Conservation (phyloP, 2,797 vertebrate genomes). For the Acanthurus lineatus region DNA sequence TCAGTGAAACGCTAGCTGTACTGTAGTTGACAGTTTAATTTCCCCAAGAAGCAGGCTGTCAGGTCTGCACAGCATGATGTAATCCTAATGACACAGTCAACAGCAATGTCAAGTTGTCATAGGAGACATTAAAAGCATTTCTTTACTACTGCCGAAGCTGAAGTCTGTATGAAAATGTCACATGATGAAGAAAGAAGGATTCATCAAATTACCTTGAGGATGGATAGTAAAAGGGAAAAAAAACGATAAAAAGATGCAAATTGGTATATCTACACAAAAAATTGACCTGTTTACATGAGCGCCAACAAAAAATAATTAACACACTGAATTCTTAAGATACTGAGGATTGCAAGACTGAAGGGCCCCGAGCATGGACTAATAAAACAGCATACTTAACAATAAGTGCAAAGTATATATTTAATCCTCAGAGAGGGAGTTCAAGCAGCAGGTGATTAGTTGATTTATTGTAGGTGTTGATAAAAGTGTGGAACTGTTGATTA, state of each 20-base stretch:
- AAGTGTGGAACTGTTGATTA: constrained; percentile 44
- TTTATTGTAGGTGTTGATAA: constrained; percentile 18
- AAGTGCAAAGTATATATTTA: background rate
- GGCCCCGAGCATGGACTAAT: no score
- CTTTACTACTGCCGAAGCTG: constrained; percentile 4
- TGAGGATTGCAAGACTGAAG: background rate
- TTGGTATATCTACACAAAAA: background rate
- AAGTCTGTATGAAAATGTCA: constrained; percentile 35
- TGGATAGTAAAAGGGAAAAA: background rate
- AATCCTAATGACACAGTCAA: constrained; percentile 68
- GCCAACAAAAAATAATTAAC: background rate
- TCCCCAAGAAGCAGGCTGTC: constrained; percentile 63
- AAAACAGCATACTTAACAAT: background rate
- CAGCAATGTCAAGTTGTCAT: constrained; percentile 50
- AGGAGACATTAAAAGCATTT: constrained; percentile 41
- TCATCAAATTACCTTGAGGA: background rate
- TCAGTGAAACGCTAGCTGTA: constrained; percentile 34
- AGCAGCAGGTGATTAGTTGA: background rate
- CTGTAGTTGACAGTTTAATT: constrained; percentile 71
- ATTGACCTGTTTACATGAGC: background rate
- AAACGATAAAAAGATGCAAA: background rate
- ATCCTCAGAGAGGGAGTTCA: background rate
- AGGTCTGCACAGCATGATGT: constrained; percentile 61
- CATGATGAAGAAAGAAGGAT: constrained; percentile 12
- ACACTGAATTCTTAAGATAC: background rate